Base-by-base conservation (phyloP, 2,797 vertebrate species). In the Phrynocephalus forsythii region DNA sequence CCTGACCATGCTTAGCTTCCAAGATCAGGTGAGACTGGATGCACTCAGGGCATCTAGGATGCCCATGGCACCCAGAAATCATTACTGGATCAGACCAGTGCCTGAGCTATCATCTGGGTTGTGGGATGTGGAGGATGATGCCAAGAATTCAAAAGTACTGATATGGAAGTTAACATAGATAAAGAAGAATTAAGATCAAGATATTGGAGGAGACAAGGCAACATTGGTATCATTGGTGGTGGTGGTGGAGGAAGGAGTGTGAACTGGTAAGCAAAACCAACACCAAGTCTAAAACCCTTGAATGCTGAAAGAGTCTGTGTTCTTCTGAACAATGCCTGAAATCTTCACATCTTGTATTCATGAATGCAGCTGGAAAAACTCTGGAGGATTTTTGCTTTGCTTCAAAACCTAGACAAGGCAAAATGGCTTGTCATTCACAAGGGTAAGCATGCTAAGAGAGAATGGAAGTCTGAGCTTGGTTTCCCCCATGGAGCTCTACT, bases 391-490 rank as follows among this genome's bases (percentile, higher is more conserved):
- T 87, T n/a, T 18, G 24, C n/a, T 94, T 38, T 78, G 75, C 72
- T 90, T 82, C 79, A 92, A 92, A 91, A 92, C 85, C 33, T 0
- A 22, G 0, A n/a, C 24, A 83, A 87, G 85, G 87, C 92, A 92
- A 84, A 84, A 73, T 90, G 77, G 30, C 76, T 93, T 89, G 85
- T 86, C 30, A 80, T 92, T 91, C 82, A 78, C 56, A 86, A 80
- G 91, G 80, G 30, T 82, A 69, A 87, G 68, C 71, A 82, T 87
- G 90, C 92, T 52, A 94, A 92, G 89, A 87, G 83, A 92, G 91
- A 92, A 93, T 91, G 90, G 86, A 91, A 92, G 91, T 83, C 30
- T 89, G 85, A 90, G 22, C 87, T 79, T 85, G 79, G 85, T 89
- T 93, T 85, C 84, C 90, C 88, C 87, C 60, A 86, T 85, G 85